A percentile compares a stretch with the other conserved stretches of the same genome.
Evolutionary conservation across 2,113 vertebrate genomes (phyloP).

Genomic region (Microcebus lehilahytsara): DNA sequence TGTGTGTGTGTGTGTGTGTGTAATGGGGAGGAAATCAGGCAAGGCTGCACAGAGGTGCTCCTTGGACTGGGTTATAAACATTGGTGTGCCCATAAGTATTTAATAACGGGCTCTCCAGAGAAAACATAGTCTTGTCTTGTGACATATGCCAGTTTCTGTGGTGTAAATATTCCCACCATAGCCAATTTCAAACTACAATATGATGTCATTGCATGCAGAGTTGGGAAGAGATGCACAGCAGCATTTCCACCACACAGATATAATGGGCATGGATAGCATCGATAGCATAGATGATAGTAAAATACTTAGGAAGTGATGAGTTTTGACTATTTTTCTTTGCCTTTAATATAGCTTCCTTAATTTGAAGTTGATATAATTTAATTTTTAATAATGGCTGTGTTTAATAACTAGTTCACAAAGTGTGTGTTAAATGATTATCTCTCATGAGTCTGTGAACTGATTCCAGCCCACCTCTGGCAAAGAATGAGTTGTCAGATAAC

Average conservation of each 20-base stretch:
- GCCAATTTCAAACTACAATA: not conserved
- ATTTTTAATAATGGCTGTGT: not conserved
- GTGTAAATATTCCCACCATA: not conserved
- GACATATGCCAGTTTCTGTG: not conserved
- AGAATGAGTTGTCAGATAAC: not conserved
- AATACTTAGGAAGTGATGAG: not conserved
- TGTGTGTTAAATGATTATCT: not conserved
- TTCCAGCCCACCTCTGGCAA: not conserved
- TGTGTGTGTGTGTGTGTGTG: not conserved
- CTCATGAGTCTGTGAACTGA: not conserved
- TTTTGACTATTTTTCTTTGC: not conserved
- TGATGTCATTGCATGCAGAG: not conserved
- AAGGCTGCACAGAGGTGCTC: not conserved
- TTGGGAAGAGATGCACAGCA: not conserved
- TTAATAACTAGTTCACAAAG: not conserved
- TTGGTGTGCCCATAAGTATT: not conserved
- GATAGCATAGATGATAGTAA: not conserved
- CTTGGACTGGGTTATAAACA: not conserved
- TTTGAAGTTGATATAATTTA: not conserved
- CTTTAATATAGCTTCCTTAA: constrained; percentile 3
- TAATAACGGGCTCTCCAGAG: not conserved
- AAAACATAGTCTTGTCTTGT: not conserved
- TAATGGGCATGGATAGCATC: not conserved
- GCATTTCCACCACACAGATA: not conserved
- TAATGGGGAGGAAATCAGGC: not conserved